Conservation (phyloP, 1,140 invertebrate species). For the Vanessa tameamea region DNA sequence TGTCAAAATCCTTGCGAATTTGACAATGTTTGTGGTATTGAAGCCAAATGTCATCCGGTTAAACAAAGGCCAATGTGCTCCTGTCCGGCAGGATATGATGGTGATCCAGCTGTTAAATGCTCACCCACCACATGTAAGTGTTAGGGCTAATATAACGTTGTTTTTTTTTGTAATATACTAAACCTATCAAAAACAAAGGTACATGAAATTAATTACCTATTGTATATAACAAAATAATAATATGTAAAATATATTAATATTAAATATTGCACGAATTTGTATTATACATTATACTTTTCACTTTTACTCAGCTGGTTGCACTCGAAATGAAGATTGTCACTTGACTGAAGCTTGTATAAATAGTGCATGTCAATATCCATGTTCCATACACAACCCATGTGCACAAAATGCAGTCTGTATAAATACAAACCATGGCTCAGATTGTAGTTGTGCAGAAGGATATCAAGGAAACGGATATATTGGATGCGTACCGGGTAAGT, state of each 20-base stretch:
- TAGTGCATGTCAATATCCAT: constrained; percentile 90
- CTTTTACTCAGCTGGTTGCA: constrained; percentile 88
- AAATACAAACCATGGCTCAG: constrained; percentile 92
- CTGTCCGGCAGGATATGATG: constrained; percentile 87
- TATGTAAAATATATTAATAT: constrained; percentile 20
- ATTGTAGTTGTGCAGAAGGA: constrained; percentile 91
- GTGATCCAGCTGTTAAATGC: constrained; percentile 88
- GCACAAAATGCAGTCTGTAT: constrained; percentile 91
- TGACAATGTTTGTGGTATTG: constrained; percentile 85
- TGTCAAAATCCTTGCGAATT: constrained; percentile 89
- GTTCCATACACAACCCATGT: constrained; percentile 90
- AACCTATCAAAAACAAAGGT: neutral
- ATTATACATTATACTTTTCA: constrained; percentile 57
- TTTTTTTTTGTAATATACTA: neutral
- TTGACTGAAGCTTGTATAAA: constrained; percentile 91
- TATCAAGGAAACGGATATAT: constrained; percentile 93
- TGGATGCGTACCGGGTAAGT: constrained; percentile 87
- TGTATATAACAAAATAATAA: neutral
- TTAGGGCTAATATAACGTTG: constrained; percentile 34
- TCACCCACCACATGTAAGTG: constrained; percentile 87
- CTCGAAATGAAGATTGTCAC: constrained; percentile 89
- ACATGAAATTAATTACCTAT: neutral
- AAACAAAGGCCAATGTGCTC: constrained; percentile 89
- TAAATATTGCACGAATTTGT: constrained; percentile 22
- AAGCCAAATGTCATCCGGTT: constrained; percentile 87